Conservation (phyloP, 2,888 invertebrate genomes). For the Hypomecis punctinalis region DNA sequence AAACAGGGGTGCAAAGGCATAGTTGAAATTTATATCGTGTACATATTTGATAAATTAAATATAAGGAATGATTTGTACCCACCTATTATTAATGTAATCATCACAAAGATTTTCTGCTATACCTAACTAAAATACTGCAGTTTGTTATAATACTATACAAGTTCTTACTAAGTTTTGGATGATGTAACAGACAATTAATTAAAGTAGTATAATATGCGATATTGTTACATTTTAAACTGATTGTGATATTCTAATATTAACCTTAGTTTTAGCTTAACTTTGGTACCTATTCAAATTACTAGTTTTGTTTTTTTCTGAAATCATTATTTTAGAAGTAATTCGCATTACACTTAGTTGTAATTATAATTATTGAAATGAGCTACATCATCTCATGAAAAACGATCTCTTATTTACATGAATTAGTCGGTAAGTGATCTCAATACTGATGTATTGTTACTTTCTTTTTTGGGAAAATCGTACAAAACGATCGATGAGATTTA, state of each 20-base stretch:
- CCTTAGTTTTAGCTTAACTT: not conserved
- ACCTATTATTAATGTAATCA: conserved; percentile 28
- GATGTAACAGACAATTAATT: conserved; percentile 1
- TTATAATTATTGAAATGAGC: too few species aligned
- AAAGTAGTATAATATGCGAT: conserved; percentile 10
- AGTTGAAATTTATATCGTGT: conserved; percentile 45
- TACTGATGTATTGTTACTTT: too few species aligned
- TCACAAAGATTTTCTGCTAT: conserved; percentile 21
- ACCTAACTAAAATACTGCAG: conserved; percentile 5
- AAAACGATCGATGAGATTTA: too few species aligned
- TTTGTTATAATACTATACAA: conserved; percentile 15
- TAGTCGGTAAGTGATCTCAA: too few species aligned
- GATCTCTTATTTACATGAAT: too few species aligned
- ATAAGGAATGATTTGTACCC: conserved; percentile 38
- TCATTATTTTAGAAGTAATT: too few species aligned
- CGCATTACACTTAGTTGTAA: too few species aligned
- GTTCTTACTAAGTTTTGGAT: conserved; percentile 15
- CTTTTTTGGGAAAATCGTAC: too few species aligned
- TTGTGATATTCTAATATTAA: conserved; percentile 33
- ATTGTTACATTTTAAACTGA: conserved; percentile 34
- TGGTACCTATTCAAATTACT: not conserved
- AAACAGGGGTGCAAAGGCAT: conserved; percentile 73
- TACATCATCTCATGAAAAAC: too few species aligned
- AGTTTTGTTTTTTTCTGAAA: too few species aligned
- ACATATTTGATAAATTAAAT: conserved; percentile 34